Conservation (phyloP, 2,797 vertebrate species). For the Forpus xanthops region DNA sequence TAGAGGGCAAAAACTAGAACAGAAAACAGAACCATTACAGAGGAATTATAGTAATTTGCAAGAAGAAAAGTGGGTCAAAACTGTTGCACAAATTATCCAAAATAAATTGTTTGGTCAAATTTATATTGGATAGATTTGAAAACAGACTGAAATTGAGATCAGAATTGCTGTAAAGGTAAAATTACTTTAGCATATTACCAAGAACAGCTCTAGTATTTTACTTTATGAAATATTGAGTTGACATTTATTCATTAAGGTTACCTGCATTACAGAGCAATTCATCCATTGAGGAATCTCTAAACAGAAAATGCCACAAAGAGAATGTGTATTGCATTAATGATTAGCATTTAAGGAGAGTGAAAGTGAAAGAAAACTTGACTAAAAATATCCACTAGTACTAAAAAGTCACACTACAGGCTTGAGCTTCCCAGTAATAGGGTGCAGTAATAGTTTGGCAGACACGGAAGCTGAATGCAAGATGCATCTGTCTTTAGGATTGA, state of each 20-base stretch:
- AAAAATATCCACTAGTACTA: slow-evolving; percentile 17
- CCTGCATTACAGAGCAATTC: slow-evolving; percentile 5
- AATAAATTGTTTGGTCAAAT: slow-evolving; percentile 23
- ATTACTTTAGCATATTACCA: neutral
- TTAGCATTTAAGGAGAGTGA: neutral
- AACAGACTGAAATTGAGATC: slow-evolving; percentile 19
- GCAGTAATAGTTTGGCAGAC: neutral
- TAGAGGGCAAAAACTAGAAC: neutral
- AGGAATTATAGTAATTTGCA: slow-evolving; percentile 35
- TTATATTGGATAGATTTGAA: slow-evolving; percentile 9
- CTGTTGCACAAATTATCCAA: slow-evolving; percentile 24
- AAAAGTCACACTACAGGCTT: neutral
- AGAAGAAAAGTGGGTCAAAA: slow-evolving; percentile 44
- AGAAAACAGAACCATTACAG: neutral
- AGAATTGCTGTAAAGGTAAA: slow-evolving; percentile 23
- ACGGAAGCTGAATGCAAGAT: neutral
- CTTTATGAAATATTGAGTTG: neutral
- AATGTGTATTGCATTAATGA: neutral
- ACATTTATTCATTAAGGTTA: slow-evolving; percentile 42
- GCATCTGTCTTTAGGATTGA: slow-evolving; percentile 6
- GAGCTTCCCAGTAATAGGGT: neutral
- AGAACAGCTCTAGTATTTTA: slow-evolving; percentile 4
- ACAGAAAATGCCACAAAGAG: slow-evolving; percentile 19
- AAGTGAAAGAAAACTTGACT: neutral
- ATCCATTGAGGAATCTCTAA: neutral